Evolutionary conservation across 2,888 invertebrate genomes (phyloP), one percentile per base, ranked within the genome.

Genomic region (Melinaea menophilus): DNA sequence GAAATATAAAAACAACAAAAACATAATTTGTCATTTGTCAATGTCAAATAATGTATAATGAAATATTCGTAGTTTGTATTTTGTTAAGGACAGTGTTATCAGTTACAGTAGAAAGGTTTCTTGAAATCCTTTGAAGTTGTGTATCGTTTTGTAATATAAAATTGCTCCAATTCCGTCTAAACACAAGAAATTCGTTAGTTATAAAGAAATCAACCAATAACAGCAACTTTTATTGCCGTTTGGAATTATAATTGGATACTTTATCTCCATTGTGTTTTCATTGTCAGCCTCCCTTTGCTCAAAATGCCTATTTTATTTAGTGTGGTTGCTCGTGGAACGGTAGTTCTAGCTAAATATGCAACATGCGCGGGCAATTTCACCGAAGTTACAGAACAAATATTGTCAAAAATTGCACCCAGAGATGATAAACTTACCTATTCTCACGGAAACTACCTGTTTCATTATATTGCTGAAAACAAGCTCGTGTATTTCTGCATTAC

Each of bases 401-500:
- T 98, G 62, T 92, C 94, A 1, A 97, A 96, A 88, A 98, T 98
- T 78, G 93, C 95, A 31, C 93, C 95, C n/a, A 95, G 96, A 67
- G 95, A 98, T 91, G 95, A 97, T 72, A 98, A 97, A 82, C 91
- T 98, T 70, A 98, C 98, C 0, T 98, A 98, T 80, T 95, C 97
- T 2, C 98, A 98, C 90, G 97, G 96, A 78, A 96, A 95, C 79
- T 98, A 97, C 82, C 88, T 98, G 58, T 98, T 98, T 80, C 98
- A 98, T 80, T 98, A 98, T 78, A 94, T 97, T 70, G 94, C 94
- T 72, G 97, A 98, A 83, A 94, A 96, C 79, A 92, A 94, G 76
- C 93, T 98, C 67, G 94, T 97, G 74, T 98, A 97, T 83, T 94
- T 98, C 92, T 98, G 98, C 81, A 98, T 98, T 67, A 97, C 98